These are phyloP conservation scores for Pomacea canaliculata DNA, from an alignment of 2,888 invertebrate genomes.

Conservation along the genomic window DNA sequence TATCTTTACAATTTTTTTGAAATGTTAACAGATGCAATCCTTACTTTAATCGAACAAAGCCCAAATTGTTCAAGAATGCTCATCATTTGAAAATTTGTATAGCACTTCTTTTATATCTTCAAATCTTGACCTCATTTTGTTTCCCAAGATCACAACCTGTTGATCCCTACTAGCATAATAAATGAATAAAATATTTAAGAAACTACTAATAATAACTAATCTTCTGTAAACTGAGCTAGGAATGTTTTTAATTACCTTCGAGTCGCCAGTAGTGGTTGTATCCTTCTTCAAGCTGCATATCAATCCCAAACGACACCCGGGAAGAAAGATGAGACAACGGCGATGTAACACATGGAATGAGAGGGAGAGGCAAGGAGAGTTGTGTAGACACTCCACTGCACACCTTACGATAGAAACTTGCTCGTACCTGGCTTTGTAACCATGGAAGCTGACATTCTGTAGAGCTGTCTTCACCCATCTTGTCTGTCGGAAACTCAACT, in stretches of 20 bases:
- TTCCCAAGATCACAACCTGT: no score
- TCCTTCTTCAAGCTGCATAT: background rate
- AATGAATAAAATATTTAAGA: no score
- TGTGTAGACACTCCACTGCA: background rate
- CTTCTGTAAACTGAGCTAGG: no score
- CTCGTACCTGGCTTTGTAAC: background rate
- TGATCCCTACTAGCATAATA: no score
- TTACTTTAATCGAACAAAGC: no score
- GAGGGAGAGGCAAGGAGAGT: background rate
- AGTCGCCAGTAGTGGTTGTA: constrained; percentile 1
- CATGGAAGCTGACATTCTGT: background rate
- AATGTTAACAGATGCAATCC: no score
- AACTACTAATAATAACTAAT: no score
- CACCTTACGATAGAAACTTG: background rate
- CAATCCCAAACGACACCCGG: background rate
- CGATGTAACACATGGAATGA: background rate
- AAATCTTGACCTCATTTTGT: no score
- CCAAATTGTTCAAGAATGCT: no score
- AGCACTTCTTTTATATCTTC: no score
- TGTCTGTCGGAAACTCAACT: background rate
- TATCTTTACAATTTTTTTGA: no score
- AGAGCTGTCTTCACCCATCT: background rate
- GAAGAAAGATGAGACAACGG: background rate
- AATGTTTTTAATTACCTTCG: background rate
- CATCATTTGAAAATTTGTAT: no score